Evolutionary conservation across 2,113 vertebrate genomes (phyloP), one percentile per base, ranked within the genome.

Genomic region (Sylvia atricapilla): DNA sequence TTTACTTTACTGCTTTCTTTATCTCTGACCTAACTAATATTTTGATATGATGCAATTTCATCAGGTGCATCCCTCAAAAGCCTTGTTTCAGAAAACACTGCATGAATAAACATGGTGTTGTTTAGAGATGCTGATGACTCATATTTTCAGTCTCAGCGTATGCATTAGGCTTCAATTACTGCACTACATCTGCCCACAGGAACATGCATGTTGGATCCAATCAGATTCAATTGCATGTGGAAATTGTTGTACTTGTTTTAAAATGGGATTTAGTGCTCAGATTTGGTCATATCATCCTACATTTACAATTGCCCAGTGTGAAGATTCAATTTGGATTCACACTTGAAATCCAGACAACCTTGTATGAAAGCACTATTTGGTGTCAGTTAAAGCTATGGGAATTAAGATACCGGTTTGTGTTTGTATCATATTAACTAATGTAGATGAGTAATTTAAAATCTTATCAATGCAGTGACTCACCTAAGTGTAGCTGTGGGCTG

Each of bases 101-200:
- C 9, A 21, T n/a, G 25, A 46, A 11, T 79, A 53, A 77, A 37
- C 8, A 11, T 58, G 44, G 5, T 82, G 25, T 7, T 76, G 31
- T 52, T 77, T 69, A 69, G 59, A 83, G 59, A 50, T 35, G 59
- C 39, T 74, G 43, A 47, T 75, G 64, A 55, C 43, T 77, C 25
- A 12, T 3, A 35, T 33, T 44, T 77, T 43, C n/a, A 67, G 44
- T n/a, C 39, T 84, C n/a, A 67, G 5, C 35, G 20, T 0, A 0
- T 85, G 62, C 17, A 3, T 31, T 83, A 31, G 62, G 39, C 67
- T 90, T 81, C 69, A 41, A 60, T 92, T 44, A 24, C 23, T 77
- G 12, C 75, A 47, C 55, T 84, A 1, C 13, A 8, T 69, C 11
- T 67, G 50, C n/a, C 52, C 13, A 7, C 35, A 68, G 69, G 47